A percentile compares a stretch with the other conserved stretches of the same genome.
phyloP scores from a whole-genome alignment of 2,113 vertebrate species.

The Varanus salvator region DNA sequence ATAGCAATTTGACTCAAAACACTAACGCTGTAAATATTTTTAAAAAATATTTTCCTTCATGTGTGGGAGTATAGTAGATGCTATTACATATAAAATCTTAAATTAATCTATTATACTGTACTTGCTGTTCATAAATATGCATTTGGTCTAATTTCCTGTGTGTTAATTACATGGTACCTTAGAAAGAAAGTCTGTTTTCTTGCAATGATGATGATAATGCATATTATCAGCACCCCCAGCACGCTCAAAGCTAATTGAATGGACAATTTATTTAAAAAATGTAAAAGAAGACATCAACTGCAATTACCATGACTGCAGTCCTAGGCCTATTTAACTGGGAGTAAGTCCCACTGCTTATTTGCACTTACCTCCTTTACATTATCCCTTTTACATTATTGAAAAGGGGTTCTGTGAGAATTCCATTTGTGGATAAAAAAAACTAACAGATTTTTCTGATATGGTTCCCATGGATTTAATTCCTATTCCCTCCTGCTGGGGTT shows the following conservation, averaged over 20 bases:
- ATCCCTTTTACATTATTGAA: too few species aligned
- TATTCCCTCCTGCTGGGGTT: too few species aligned
- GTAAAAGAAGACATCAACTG: background rate
- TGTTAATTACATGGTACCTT: constrained; percentile 23
- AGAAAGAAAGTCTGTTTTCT: background rate
- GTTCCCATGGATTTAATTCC: too few species aligned
- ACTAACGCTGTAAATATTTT: constrained; percentile 57
- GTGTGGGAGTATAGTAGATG: constrained; percentile 42
- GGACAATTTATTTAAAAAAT: background rate
- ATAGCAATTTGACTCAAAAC: constrained; percentile 60
- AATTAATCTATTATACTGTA: constrained; percentile 44
- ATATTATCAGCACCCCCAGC: background rate
- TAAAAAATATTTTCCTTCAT: constrained; percentile 53
- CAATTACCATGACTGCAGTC: too few species aligned
- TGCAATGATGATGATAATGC: too few species aligned
- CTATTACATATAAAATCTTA: constrained; percentile 50
- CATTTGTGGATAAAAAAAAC: too few species aligned
- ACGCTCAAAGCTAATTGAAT: background rate
- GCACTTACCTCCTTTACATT: too few species aligned
- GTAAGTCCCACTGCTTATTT: too few species aligned
- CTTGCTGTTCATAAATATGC: constrained; percentile 58
- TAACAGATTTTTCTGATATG: too few species aligned
- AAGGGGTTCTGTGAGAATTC: too few species aligned
- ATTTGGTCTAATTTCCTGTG: constrained; percentile 37
- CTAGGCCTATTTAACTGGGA: too few species aligned